Percentiles rank a stretch among this genome's conserved stretches.
Conservation (phyloP, 2,888 invertebrate genomes). For the Colostygia pectinataria region DNA sequence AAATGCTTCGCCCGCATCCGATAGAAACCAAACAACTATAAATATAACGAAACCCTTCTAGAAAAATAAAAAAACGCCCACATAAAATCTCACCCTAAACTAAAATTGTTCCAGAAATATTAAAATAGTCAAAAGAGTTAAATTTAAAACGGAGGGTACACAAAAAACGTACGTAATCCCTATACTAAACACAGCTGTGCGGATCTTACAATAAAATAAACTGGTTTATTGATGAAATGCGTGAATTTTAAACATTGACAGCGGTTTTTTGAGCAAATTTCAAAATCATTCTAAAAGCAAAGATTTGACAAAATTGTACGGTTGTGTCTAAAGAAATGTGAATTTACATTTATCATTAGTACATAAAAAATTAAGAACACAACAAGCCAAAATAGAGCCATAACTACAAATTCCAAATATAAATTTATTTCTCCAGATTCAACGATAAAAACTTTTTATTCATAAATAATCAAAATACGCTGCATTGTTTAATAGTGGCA, state of each 20-base stretch:
- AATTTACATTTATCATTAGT: too few relatives aligned
- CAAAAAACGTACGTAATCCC: constrained; percentile 67
- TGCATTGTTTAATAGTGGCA: constrained; percentile 62
- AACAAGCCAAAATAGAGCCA: constrained; percentile 7
- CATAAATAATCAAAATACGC: constrained; percentile 49
- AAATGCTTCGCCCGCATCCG: constrained; percentile 61
- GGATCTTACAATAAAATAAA: constrained; percentile 58
- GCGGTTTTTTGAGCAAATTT: background rate
- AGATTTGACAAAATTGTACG: background rate
- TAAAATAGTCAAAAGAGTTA: constrained; percentile 83
- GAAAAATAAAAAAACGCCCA: constrained; percentile 57
- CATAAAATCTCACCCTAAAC: constrained; percentile 69
- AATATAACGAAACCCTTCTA: constrained; percentile 60
- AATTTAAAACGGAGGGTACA: constrained; percentile 77
- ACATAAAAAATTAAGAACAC: background rate
- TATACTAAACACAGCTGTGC: constrained; percentile 78
- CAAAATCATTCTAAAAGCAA: background rate
- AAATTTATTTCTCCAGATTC: constrained; percentile 46
- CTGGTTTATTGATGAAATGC: constrained; percentile 36
- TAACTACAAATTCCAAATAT: constrained; percentile 35
- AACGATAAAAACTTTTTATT: constrained; percentile 47
- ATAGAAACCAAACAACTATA: constrained; percentile 49
- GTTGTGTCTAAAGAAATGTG: too few relatives aligned
- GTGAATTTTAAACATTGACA: constrained; percentile 25
- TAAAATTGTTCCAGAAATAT: constrained; percentile 76